Evolutionary conservation across 2,113 vertebrate genomes (phyloP), one percentile per base, ranked within the genome.

Genomic region (Piaya cayana): DNA sequence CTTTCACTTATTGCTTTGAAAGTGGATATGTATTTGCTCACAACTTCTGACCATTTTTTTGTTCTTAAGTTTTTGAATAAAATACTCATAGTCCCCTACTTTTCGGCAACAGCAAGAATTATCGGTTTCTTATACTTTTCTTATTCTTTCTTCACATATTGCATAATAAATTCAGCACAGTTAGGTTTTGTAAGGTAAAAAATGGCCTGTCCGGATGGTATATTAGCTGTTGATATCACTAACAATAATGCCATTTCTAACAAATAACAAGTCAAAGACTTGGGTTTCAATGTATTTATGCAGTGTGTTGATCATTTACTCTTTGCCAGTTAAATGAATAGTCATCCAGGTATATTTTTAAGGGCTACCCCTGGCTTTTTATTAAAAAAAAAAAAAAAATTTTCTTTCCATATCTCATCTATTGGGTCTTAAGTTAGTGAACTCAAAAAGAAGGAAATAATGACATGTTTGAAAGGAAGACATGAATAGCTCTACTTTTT

Each of bases 221-320:
- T 92, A 78, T 67, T 37, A 95, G 68, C 86, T 95, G 74, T 82
- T 58, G 78, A 81, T 98, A 96, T 93, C 94, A 95, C 45, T 96
- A 97, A 91, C 50, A 94, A 80, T 93, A 98, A 96, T 79, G 94
- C 25, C 5, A 86, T 96, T 98, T 97, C 81, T 97, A 96, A 97
- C 9, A 60, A 97, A 97, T 93, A 95, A 92, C 82, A 96, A 9
- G 69, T 92, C 90, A 94, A 88, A 96, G n/a, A 67, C 71, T 89
- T 94, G 78, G 58, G 81, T 97, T 96, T 97, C 95, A 97, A 95
- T 96, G 74, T 88, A 89, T 82, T 96, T 95, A 89, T 96, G 58
- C 56, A 87, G n/a, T 78, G 6, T 95, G 92, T 93, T 94, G 97
- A 90, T 97, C 50, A 94, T 92, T 94, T 87, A 63, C 72, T 90